Percentiles rank a stretch among this genome's conserved stretches.
Evolutionary conservation across 2,797 vertebrate genomes (phyloP).

Genomic region (Parauchenoglanis punctatus): DNA sequence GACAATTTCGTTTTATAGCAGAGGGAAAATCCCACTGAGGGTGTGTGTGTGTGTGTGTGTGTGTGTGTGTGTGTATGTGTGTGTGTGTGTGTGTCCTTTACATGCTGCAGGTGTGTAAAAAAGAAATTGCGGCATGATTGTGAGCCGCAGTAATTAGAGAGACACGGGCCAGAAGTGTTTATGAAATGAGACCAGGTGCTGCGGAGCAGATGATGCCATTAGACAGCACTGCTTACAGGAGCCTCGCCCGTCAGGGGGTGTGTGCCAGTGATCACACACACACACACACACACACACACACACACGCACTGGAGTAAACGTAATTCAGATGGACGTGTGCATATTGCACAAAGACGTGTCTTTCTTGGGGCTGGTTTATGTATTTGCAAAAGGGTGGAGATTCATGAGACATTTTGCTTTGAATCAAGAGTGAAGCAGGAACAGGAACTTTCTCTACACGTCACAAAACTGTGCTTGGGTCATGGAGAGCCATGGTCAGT

Average conservation of each 20-base stretch:
- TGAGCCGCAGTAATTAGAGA: slow-evolving; percentile 39
- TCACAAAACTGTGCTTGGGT: neutral
- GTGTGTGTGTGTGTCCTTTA: slow-evolving; percentile 4
- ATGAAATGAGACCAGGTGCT: slow-evolving; percentile 45
- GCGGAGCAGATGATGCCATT: slow-evolving; percentile 43
- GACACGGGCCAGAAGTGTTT: slow-evolving; percentile 26
- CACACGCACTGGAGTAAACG: neutral
- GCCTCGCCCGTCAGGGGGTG: neutral
- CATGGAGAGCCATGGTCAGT: neutral
- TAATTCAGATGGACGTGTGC: neutral
- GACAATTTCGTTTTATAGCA: neutral
- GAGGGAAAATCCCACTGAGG: neutral
- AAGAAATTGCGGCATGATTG: slow-evolving; percentile 13
- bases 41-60: neutral
- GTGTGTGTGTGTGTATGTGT: neutral
- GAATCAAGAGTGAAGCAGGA: neutral
- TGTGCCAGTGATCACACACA: neutral
- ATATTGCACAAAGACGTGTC: neutral
- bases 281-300: slow-evolving; percentile 7
- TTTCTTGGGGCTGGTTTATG: neutral
- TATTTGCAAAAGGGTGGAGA: neutral
- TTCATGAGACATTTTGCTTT: neutral
- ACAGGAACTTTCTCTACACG: neutral
- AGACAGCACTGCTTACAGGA: slow-evolving; percentile 33
- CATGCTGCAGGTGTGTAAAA: slow-evolving; percentile 16